Conservation (phyloP, 1,140 invertebrate genomes). For the Anthonomus grandis region DNA sequence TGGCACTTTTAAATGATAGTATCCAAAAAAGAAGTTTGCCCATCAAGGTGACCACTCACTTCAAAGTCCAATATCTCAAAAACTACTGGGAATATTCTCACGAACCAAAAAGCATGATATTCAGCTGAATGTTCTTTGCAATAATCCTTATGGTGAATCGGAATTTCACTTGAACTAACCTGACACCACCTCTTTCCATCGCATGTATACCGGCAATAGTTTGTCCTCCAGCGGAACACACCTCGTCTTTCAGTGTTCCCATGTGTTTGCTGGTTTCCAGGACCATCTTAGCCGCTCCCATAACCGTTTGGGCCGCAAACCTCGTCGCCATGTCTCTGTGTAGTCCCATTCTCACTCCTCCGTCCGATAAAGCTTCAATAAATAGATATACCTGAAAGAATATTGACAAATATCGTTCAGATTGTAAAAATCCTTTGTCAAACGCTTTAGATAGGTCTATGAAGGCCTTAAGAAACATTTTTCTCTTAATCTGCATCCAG, state of each 20-base stretch:
- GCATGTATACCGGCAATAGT: conserved; percentile 88
- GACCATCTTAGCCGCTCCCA: conserved; percentile 92
- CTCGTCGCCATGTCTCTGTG: conserved; percentile 75
- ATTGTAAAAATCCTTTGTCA: no score
- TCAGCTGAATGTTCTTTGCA: no score
- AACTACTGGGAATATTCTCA: no score
- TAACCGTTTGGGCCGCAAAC: conserved; percentile 79
- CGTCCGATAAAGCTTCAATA: conserved; percentile 89
- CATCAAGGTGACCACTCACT: no score
- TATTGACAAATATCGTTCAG: neutral
- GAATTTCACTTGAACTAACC: conserved; percentile 55
- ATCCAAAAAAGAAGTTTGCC: no score
- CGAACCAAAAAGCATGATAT: no score
- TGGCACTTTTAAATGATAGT: no score
- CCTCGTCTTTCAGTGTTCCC: conserved; percentile 85
- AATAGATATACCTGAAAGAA: conserved; percentile 74
- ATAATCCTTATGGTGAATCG: no score
- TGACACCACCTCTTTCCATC: conserved; percentile 78
- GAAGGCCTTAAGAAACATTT: no score
- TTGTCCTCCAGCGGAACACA: conserved; percentile 89
- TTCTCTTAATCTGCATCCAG: neutral
- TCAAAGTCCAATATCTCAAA: no score
- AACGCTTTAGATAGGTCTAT: no score
- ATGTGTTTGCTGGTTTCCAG: conserved; percentile 79
- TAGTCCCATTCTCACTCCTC: conserved; percentile 86